Percentiles rank a stretch among this genome's conserved stretches.
Conservation (phyloP, 2,888 invertebrate genomes). For the Herminia tarsipennalis region DNA sequence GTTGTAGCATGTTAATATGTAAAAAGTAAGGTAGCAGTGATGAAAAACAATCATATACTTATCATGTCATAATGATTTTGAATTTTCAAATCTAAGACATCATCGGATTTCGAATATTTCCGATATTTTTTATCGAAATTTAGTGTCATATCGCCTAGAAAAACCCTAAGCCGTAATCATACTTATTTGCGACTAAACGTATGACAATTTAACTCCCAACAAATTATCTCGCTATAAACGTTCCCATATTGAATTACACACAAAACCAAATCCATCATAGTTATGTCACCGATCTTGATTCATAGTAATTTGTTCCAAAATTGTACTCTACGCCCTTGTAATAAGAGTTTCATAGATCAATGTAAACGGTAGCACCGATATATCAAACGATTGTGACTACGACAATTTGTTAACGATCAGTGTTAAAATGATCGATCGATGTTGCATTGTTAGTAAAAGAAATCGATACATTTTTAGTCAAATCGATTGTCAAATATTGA, state of each 20-base stretch:
- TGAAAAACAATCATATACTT: no score
- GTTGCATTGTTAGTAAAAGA: slow-evolving; percentile 2
- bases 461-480: slow-evolving; percentile 6
- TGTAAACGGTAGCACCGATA: slow-evolving; percentile 57
- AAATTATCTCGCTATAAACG: slow-evolving; percentile 19
- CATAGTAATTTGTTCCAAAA: background rate
- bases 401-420: slow-evolving; percentile 51
- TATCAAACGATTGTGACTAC: slow-evolving; percentile 49
- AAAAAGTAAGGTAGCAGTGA: no score
- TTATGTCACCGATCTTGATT: slow-evolving; percentile 18
- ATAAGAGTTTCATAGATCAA: slow-evolving; percentile 18
- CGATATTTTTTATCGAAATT: no score
- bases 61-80: no score
- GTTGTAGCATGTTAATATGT: no score
- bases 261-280: slow-evolving; percentile 30
- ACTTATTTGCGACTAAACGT: background rate
- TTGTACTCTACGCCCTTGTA: slow-evolving; percentile 11
- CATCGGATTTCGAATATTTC: no score
- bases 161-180: background rate
- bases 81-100: no score
- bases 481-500: slow-evolving; percentile 7
- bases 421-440: slow-evolving; percentile 55
- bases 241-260: slow-evolving; percentile 13
- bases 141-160: background rate
- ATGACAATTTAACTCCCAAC: background rate